Evolutionary conservation across 2,797 vertebrate species (phyloP).

Genomic region (Oryzias sinensis): DNA sequence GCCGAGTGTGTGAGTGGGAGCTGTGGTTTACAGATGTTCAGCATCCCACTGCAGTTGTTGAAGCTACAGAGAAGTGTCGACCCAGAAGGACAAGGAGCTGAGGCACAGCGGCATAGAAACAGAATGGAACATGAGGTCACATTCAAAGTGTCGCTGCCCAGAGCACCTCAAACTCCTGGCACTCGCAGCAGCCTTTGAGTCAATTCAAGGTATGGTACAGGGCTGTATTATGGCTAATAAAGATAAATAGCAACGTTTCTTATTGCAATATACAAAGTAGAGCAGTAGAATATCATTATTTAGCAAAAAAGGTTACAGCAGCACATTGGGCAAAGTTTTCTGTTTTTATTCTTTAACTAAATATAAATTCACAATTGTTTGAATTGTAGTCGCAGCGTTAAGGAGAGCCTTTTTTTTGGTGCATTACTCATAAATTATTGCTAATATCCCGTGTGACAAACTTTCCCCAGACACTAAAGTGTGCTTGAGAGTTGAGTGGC

Average conservation of each 20-base stretch:
- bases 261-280: background rate
- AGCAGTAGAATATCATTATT: background rate
- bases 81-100: slow-evolving; percentile 58
- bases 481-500: slow-evolving; percentile 40
- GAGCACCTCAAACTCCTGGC: slow-evolving; percentile 50
- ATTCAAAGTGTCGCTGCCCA: slow-evolving; percentile 64
- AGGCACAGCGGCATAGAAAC: slow-evolving; percentile 66
- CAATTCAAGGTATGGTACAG: slow-evolving; percentile 34
- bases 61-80: slow-evolving; percentile 67
- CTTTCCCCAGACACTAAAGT: slow-evolving; percentile 8
- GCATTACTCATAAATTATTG: background rate
- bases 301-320: background rate
- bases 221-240: slow-evolving; percentile 27
- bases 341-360: too few species aligned
- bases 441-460: slow-evolving; percentile 13
- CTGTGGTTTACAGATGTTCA: slow-evolving; percentile 73
- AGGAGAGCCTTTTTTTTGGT: background rate
- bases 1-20: slow-evolving; percentile 46
- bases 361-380: too few species aligned
- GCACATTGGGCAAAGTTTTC: too few species aligned
- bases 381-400: too few species aligned
- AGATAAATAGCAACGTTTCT: background rate
- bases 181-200: slow-evolving; percentile 55
- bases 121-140: slow-evolving; percentile 78
- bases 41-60: slow-evolving; percentile 76